Percentiles rank a stretch among this genome's conserved stretches.
Conservation (phyloP, 2,113 vertebrate genomes). For the Empidonax traillii region DNA sequence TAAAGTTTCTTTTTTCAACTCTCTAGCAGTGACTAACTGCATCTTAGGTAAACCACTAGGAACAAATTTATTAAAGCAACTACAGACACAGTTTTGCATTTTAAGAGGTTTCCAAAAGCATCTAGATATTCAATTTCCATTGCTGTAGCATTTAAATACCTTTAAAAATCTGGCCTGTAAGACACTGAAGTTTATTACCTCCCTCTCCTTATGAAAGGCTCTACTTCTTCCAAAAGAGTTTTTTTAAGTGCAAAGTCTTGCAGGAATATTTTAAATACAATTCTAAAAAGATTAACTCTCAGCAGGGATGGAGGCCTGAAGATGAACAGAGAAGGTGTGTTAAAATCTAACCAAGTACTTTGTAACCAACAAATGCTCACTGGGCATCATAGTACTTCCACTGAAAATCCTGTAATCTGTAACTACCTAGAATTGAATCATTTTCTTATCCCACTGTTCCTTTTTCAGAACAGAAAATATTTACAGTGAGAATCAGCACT, state of each 20-base stretch:
- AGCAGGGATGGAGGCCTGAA: background rate
- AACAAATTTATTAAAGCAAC: constrained; percentile 13
- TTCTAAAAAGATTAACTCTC: background rate
- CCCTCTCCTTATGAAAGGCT: background rate
- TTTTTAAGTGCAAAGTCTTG: background rate
- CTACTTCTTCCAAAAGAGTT: background rate
- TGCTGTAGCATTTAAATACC: background rate
- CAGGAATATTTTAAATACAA: background rate
- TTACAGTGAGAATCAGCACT: background rate
- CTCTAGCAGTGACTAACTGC: background rate
- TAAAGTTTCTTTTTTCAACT: background rate
- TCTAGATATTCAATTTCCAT: background rate
- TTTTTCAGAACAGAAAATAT: constrained; percentile 7
- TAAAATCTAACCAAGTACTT: background rate
- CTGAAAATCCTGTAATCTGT: background rate
- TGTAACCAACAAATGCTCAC: background rate
- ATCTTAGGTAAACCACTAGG: background rate
- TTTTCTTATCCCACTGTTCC: background rate
- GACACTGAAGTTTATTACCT: background rate
- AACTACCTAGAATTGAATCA: background rate
- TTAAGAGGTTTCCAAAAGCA: background rate
- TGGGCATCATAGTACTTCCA: background rate
- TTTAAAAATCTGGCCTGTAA: background rate
- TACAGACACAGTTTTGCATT: background rate
- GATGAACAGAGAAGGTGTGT: background rate